Evolutionary conservation across 2,888 invertebrate genomes (phyloP), one percentile per base, ranked within the genome.

Genomic region (Drosophila pseudotakahashii): DNA sequence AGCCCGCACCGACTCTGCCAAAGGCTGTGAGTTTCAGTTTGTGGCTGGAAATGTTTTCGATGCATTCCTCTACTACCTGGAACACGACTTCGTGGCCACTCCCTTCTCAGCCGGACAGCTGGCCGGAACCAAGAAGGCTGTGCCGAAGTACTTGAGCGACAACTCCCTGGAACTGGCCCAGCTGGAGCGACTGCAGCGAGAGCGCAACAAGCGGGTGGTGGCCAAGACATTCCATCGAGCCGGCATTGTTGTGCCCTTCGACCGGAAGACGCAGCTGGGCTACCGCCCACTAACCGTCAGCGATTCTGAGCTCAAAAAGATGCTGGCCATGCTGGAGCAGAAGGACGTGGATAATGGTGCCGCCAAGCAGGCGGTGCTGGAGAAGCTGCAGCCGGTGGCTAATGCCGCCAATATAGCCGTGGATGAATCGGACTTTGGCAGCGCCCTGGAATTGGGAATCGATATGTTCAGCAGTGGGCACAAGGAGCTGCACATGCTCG

Each of bases 361-460:
- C 11, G 94, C 95, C 73, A 94, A 94, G 79, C 92, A 93, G 68
- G 93, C 92, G 52, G 92, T 94, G 34, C 93, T 96, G 68, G 94
- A 95, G 23, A 94, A 95, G 32, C 90, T 98, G 4, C 96, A 97
- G 82, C 96, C 97, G 62, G 93, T 97, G 2, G 94, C 98, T 69
- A 97, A 96, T 4, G 95, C 95, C 61, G 95, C 91, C 1, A 89
- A 77, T 26, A 90, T 89, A 67, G 99, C 98, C 0, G 95, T 96
- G 62, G 99, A 99, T 89, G 99, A 99, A 91, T 96, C 96, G 89
- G 98, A 99, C 91, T 98, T 98, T 92, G 99, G 98, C 0, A 98
- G 97, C 58, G 96, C 97, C 0, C 91, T 99, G 2, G 98, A 99
- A 91, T 93, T 97, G 39, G 98, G 98, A 0, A 94, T 97, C 77